Percentiles rank a stretch among this genome's conserved stretches.
These are phyloP conservation scores for Pseudorhombus dupliciocellatus DNA, from an alignment of 2,113 vertebrate genomes.

Conservation along the genomic window DNA sequence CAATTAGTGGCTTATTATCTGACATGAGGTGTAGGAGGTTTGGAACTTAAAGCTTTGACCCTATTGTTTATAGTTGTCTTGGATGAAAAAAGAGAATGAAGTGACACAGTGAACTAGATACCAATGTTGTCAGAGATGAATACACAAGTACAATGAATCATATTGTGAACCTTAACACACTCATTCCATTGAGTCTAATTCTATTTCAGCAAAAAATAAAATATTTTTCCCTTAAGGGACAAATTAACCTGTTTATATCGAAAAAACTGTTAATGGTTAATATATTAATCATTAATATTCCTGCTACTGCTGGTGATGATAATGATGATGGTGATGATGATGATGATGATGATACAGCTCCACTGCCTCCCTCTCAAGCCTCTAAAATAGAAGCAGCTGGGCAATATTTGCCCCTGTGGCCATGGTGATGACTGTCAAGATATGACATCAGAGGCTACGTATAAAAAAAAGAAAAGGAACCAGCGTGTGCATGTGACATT, in stretches of 20 bases:
- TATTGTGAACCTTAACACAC: no score
- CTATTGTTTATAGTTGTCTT: no score
- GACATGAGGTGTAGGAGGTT: no score
- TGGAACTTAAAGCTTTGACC: no score
- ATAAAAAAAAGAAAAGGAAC: slow-evolving; percentile 14
- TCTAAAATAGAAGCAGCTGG: slow-evolving; percentile 50
- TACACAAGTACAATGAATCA: no score
- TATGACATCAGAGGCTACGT: slow-evolving; percentile 59
- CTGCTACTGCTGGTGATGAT: slow-evolving; percentile 3
- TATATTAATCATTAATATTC: neutral
- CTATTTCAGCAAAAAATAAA: no score
- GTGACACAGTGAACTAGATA: no score
- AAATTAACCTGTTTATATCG: neutral
- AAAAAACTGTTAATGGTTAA: neutral
- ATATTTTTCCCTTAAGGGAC: no score
- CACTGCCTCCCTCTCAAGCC: slow-evolving; percentile 21
- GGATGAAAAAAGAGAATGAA: no score
- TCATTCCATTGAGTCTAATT: no score
- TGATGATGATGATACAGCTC: slow-evolving; percentile 34
- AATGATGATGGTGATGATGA: neutral
- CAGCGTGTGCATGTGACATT: neutral
- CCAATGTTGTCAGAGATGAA: no score
- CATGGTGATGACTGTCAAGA: slow-evolving; percentile 56
- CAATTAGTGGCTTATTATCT: no score
- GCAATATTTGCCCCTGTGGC: slow-evolving; percentile 54